Percentiles rank a stretch among this genome's conserved stretches.
These are phyloP conservation scores for Cactoblastis cactorum DNA, from an alignment of 2,888 invertebrate species.

Conservation along the genomic window DNA sequence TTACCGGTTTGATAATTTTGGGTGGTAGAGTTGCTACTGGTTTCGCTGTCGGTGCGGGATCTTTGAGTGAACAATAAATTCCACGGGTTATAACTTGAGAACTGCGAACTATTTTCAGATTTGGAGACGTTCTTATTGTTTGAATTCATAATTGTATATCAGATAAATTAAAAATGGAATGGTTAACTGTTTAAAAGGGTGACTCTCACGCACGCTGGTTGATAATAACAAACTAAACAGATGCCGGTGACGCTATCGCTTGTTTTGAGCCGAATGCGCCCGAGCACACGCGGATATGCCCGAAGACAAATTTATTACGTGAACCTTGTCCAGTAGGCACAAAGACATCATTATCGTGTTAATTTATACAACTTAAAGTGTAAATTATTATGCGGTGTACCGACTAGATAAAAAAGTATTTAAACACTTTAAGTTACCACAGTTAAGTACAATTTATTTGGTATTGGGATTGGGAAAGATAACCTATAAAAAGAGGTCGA, in stretches of 20 bases:
- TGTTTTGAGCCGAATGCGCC: slow-evolving; percentile 62
- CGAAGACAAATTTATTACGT: slow-evolving; percentile 52
- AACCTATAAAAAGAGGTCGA: neutral
- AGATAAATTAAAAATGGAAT: slow-evolving; percentile 17
- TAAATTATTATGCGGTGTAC: neutral
- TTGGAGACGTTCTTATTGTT: slow-evolving; percentile 47
- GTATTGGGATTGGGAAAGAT: neutral
- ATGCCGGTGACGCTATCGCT: slow-evolving; percentile 23
- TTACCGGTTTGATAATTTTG: slow-evolving; percentile 56
- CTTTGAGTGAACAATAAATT: slow-evolving; percentile 63
- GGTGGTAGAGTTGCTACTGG: slow-evolving; percentile 53
- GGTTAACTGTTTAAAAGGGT: slow-evolving; percentile 12
- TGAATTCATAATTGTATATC: slow-evolving; percentile 49
- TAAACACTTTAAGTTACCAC: neutral
- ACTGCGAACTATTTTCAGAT: slow-evolving; percentile 39
- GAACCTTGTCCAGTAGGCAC: slow-evolving; percentile 48
- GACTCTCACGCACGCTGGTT: slow-evolving; percentile 45
- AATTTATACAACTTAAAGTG: neutral
- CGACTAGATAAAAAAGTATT: neutral
- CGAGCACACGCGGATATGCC: slow-evolving; percentile 54
- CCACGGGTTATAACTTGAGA: slow-evolving; percentile 58
- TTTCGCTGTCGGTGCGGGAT: slow-evolving; percentile 66
- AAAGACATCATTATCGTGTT: slow-evolving; percentile 27
- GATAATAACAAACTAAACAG: slow-evolving; percentile 52
- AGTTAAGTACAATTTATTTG: neutral